Base-by-base conservation (phyloP, 2,888 invertebrate genomes). In the Didymodactylos carnosus region DNA sequence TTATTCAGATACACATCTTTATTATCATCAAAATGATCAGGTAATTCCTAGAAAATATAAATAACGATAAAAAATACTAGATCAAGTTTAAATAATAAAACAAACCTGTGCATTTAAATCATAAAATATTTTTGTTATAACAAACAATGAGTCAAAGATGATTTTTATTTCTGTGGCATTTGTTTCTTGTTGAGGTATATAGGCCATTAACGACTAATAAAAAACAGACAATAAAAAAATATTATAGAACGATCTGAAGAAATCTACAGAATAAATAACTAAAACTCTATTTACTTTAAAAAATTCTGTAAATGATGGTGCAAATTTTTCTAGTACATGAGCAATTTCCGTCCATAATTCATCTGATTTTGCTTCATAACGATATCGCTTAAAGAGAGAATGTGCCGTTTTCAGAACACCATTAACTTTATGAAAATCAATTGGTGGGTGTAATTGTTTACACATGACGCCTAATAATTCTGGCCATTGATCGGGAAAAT, bases 1-100 rank as follows among this genome's bases (percentile, higher is more conserved):
- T 92, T 88, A 0, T 88, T 87, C 94, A 98, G 97, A 97, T 98
- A 98, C 0, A 87, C 87, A 35, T 86, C 86, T 90, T 98, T 94
- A 82, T 95, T 94, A 82, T 99, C 97, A 84, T 98, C 98, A 82
- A 98, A 99, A 85, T 92, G 95, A 85, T 98, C 98, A 0, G 98
- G 98, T 78, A 98, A 85, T 84, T 98, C 98, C 87, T 62, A 8
- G 7, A 14, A 8, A 43, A 43, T 6, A 10, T 35, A 35, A 29
- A n/a, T 2, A 35, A 62, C 0, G 3, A 35, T 35, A 35, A 6
- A 7, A 0, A 29, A 7, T 10, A 16, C 8, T 49, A 3, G n/a
- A 5, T 19, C 5, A 35, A 14, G 35, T 16, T 19, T 25, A 2
- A 5, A 27, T 14, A 27, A 51, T 53, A 1, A 3, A 51, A 23